These are phyloP conservation scores for Python bivittatus DNA, from an alignment of 2,113 vertebrate species.

Conservation along the genomic window DNA sequence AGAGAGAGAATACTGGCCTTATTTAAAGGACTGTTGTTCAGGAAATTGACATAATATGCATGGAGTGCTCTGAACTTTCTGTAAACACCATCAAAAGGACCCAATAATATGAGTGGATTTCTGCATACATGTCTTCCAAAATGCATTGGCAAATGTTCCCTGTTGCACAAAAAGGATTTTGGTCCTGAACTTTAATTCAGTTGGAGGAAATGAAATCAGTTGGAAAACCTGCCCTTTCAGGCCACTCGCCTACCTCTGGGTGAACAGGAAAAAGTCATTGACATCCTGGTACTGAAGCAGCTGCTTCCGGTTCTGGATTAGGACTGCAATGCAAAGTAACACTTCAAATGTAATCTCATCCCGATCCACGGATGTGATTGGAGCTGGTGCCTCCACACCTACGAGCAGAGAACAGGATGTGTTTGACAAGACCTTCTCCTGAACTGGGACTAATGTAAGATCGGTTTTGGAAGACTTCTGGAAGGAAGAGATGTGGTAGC, in stretches of 20 bases:
- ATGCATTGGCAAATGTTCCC: not conserved
- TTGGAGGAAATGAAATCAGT: not conserved
- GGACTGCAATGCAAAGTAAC: slow-evolving; percentile 20
- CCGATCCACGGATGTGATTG: slow-evolving; percentile 7
- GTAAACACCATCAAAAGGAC: not conserved
- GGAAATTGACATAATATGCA: not conserved
- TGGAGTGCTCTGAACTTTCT: not conserved
- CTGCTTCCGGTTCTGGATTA: slow-evolving; percentile 23
- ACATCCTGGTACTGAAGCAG: slow-evolving; percentile 14
- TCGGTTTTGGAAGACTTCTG: not conserved
- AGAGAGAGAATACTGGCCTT: not conserved
- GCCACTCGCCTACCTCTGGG: not conserved
- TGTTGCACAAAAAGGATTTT: not conserved
- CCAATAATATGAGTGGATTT: not conserved
- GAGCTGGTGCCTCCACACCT: not conserved
- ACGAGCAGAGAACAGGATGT: not conserved
- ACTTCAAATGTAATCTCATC: slow-evolving; percentile 11
- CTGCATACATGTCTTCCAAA: not conserved
- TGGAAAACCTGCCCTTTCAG: too few relatives aligned
- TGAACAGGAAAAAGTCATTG: slow-evolving; percentile 28
- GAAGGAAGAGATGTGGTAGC: too few relatives aligned
- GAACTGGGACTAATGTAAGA: not conserved
- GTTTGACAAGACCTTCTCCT: not conserved
- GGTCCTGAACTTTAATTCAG: not conserved
- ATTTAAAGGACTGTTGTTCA: not conserved